These are phyloP conservation scores for Sphaerolaimus hirsutus DNA, from an alignment of 2,888 invertebrate species.

Conservation along the genomic window DNA sequence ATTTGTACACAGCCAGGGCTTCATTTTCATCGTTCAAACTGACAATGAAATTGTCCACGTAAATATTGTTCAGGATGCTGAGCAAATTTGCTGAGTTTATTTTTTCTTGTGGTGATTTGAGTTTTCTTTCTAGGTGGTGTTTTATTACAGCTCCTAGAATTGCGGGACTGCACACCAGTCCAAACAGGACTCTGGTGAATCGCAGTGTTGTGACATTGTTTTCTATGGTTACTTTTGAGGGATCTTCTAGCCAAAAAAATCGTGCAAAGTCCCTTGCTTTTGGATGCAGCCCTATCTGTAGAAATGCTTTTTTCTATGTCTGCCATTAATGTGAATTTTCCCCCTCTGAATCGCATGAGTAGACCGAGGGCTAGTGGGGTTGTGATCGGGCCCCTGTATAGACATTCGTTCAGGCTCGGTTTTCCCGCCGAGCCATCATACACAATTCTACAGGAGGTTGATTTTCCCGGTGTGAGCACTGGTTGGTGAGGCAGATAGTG, in stretches of 20 bases:
- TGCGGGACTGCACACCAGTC: neutral
- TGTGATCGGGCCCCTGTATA: neutral
- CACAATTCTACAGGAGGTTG: neutral
- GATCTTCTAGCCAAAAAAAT: neutral
- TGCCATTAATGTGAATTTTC: neutral
- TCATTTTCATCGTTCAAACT: neutral
- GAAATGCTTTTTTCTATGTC: neutral
- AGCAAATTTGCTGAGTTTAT: neutral
- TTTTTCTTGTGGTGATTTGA: no score
- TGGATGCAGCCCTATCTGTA: neutral
- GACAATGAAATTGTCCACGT: neutral
- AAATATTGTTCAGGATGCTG: neutral
- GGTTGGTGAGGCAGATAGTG: no score
- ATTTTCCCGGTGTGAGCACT: no score
- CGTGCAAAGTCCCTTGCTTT: neutral
- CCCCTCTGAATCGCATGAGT: neutral
- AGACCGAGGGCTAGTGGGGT: neutral
- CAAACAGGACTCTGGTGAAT: neutral
- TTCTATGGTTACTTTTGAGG: neutral
- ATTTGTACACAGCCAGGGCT: neutral
- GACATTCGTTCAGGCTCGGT: neutral
- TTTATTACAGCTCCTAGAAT: neutral
- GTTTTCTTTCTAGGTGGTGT: neutral
- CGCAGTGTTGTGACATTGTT: neutral
- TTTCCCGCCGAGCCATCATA: neutral